A percentile compares a stretch with the other conserved stretches of the same genome.
Conservation (phyloP, 2,113 vertebrate species). For the Anseranas semipalmata region DNA sequence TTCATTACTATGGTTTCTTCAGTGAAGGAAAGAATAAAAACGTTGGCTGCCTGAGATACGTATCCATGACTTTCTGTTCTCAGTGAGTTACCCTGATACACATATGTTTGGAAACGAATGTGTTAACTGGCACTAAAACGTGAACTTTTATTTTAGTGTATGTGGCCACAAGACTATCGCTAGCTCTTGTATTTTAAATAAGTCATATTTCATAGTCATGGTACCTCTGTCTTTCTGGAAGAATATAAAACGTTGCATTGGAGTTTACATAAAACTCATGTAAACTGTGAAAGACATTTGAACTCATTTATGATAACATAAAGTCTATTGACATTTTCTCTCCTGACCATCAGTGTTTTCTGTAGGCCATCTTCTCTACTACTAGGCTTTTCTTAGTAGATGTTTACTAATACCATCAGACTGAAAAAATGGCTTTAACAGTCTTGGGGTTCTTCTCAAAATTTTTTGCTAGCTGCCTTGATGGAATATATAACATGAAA, state of each 20-base stretch:
- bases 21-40: background rate
- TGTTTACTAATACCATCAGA: background rate
- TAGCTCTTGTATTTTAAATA: background rate
- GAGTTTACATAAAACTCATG: background rate
- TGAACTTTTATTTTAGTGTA: background rate
- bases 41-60: background rate
- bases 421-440: background rate
- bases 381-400: background rate
- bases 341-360: background rate
- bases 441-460: background rate
- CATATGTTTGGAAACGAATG: background rate
- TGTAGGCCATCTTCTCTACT: background rate
- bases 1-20: conserved; percentile 24
- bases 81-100: background rate
- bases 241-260: background rate
- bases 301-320: background rate
- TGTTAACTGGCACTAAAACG: background rate
- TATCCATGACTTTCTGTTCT: background rate
- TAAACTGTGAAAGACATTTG: background rate
- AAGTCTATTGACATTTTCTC: background rate
- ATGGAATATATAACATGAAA: background rate
- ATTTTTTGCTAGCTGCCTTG: background rate
- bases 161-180: background rate
- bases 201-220: background rate
- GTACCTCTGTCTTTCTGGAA: background rate